Conservation (phyloP, 2,888 invertebrate genomes). For the Pomacea canaliculata region DNA sequence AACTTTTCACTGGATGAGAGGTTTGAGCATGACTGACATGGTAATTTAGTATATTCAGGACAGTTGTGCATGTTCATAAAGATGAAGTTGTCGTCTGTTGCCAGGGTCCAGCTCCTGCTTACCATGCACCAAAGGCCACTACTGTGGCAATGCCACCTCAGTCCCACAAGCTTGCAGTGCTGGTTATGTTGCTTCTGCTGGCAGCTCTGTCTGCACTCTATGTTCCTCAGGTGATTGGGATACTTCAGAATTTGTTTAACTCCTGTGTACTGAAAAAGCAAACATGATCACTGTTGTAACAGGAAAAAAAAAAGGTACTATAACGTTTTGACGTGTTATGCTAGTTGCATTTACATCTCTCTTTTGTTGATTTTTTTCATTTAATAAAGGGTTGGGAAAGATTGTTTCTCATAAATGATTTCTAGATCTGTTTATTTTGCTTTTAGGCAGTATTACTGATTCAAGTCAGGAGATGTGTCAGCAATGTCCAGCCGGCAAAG, state of each 20-base stretch:
- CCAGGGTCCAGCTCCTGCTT: slow-evolving; percentile 38
- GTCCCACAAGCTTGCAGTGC: slow-evolving; percentile 49
- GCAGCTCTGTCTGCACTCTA: slow-evolving; percentile 56
- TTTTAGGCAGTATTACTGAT: slow-evolving; percentile 51
- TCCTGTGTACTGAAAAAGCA: background rate
- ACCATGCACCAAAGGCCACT: slow-evolving; percentile 58
- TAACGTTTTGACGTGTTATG: too few species aligned
- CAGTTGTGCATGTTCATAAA: too few species aligned
- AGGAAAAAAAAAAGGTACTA: too few species aligned
- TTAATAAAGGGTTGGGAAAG: too few species aligned
- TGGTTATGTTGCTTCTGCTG: slow-evolving; percentile 58
- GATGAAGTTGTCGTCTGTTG: background rate
- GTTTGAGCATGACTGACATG: background rate
- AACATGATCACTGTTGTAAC: too few species aligned
- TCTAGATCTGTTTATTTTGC: too few species aligned
- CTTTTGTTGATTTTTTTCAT: too few species aligned
- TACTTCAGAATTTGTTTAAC: background rate
- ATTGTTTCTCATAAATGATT: too few species aligned
- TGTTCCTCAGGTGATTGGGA: slow-evolving; percentile 54
- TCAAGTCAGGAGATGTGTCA: slow-evolving; percentile 47
- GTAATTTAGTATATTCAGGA: too few species aligned
- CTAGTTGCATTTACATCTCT: too few species aligned
- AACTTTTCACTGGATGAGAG: too few species aligned
- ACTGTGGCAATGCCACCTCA: slow-evolving; percentile 51
- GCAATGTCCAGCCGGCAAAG: slow-evolving; percentile 58